Conservation (phyloP, 2,888 invertebrate species). For the Junonia oenone region DNA sequence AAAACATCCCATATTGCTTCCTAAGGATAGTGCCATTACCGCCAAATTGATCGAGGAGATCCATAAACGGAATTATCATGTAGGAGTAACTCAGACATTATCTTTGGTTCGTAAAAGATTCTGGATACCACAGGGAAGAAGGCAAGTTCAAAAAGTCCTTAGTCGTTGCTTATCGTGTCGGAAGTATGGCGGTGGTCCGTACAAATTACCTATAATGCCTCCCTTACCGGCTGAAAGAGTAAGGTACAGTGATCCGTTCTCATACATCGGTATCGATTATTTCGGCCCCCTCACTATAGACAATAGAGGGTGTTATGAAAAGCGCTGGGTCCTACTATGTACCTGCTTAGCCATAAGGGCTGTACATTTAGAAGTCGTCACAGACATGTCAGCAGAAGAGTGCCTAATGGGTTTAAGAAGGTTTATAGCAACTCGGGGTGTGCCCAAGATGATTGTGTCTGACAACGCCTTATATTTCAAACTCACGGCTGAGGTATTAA, state of each 20-base stretch:
- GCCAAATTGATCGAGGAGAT: background rate
- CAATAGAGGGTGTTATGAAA: constrained; percentile 3
- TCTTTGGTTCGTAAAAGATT: background rate
- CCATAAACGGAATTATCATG: constrained; percentile 2
- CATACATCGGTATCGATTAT: constrained; percentile 28
- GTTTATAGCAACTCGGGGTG: constrained; percentile 21
- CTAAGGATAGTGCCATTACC: background rate
- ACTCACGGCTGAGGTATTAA: constrained; percentile 19
- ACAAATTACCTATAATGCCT: constrained; percentile 28
- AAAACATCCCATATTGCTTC: constrained; percentile 1
- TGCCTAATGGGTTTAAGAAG: constrained; percentile 28
- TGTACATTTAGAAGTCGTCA: constrained; percentile 32
- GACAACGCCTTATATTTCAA: constrained; percentile 32
- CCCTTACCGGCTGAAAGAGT: constrained; percentile 31
- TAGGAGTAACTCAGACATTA: background rate
- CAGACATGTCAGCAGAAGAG: no score
- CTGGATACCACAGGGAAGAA: background rate
- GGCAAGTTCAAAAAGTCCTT: constrained; percentile 1
- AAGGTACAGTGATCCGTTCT: constrained; percentile 23
- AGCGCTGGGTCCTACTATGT: constrained; percentile 27
- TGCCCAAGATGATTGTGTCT: constrained; percentile 20
- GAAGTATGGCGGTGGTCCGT: constrained; percentile 34
- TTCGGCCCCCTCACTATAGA: constrained; percentile 23
- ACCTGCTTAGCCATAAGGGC: constrained; percentile 33
- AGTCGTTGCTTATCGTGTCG: constrained; percentile 24